Evolutionary conservation across 2,113 vertebrate species (phyloP).

Genomic region (Todiramphus chloris): DNA sequence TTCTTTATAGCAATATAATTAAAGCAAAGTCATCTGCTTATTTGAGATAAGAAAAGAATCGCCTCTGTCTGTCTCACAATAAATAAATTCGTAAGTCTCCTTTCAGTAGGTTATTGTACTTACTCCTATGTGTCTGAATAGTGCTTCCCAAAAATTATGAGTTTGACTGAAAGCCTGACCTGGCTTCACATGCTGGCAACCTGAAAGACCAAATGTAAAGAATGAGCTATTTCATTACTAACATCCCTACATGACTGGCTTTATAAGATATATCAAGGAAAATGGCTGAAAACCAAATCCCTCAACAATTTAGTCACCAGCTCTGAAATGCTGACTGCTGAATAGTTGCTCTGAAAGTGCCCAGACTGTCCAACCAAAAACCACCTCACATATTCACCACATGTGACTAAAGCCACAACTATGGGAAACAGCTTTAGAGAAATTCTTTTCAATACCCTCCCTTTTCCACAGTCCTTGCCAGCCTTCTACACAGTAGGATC

Average conservation of each 20-base stretch:
- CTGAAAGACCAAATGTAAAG: background rate
- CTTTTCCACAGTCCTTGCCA: constrained; percentile 72
- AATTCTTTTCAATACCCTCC: constrained; percentile 54
- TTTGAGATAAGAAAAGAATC: background rate
- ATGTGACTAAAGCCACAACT: constrained; percentile 60
- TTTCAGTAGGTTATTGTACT: background rate
- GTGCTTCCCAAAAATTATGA: background rate
- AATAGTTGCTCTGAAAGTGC: background rate
- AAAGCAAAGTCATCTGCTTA: constrained; percentile 22
- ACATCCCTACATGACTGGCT: background rate
- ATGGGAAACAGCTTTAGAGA: constrained; percentile 60
- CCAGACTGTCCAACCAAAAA: constrained; percentile 39
- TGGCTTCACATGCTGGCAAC: background rate
- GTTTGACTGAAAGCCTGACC: background rate
- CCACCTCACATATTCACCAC: background rate
- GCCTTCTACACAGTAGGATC: constrained; percentile 72
- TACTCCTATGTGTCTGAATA: background rate
- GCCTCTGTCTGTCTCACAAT: background rate
- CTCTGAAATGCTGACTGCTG: constrained; percentile 9
- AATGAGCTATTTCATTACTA: constrained; percentile 4
- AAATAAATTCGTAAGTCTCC: constrained; percentile 4
- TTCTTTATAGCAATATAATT: constrained; percentile 1
- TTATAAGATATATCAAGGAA: constrained; percentile 20
- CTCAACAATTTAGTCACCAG: constrained; percentile 1
- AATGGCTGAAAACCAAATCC: background rate